Conservation (phyloP, 2,888 invertebrate genomes). For the Drosophila diplacantha region DNA sequence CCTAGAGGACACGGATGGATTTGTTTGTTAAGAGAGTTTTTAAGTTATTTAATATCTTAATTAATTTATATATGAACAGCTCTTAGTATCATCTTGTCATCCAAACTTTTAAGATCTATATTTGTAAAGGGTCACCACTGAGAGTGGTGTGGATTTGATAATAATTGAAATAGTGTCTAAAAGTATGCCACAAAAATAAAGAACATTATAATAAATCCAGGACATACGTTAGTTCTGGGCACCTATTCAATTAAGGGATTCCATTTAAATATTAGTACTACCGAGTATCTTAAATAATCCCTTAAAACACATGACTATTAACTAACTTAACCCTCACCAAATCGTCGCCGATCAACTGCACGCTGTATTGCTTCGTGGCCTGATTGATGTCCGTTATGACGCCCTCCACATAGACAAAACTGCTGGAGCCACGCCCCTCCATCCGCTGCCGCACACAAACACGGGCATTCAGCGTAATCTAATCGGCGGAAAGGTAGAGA, state of each 20-base stretch:
- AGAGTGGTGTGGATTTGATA: neutral
- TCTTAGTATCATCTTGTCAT: neutral
- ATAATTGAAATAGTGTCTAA: neutral
- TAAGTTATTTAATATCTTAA: neutral
- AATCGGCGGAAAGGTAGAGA: conserved; percentile 7
- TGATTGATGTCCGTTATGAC: conserved; percentile 84
- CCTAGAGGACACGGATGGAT: conserved; percentile 15
- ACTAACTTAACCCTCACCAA: conserved; percentile 63
- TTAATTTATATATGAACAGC: neutral
- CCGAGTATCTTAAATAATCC: neutral
- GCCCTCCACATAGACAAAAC: conserved; percentile 89
- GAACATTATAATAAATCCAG: neutral
- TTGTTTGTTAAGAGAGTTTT: neutral
- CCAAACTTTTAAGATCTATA: neutral
- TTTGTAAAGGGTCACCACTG: neutral
- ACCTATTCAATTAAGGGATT: neutral
- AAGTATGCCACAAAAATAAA: neutral
- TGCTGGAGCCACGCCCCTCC: conserved; percentile 82
- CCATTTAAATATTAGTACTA: neutral
- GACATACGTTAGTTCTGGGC: neutral
- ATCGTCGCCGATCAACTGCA: conserved; percentile 78
- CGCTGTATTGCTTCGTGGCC: conserved; percentile 84
- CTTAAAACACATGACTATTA: neutral
- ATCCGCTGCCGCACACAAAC: conserved; percentile 87
- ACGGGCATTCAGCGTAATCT: conserved; percentile 87